phyloP scores from a whole-genome alignment of 2,113 vertebrate species.

The Cephalopterus ornatus region DNA sequence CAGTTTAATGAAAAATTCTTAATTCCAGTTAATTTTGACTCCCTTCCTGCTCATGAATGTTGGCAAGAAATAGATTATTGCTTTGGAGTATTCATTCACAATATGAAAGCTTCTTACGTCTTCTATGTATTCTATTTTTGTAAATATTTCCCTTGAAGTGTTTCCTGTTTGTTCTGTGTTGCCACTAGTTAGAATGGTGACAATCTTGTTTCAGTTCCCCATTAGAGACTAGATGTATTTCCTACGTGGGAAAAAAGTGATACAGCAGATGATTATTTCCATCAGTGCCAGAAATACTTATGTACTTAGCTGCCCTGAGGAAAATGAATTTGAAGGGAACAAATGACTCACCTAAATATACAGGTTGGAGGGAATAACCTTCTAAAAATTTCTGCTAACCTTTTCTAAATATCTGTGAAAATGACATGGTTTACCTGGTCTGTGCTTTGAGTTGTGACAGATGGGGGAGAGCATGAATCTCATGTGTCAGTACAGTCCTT shows the following conservation, averaged over 20 bases:
- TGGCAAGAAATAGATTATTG: not conserved
- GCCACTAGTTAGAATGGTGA: not conserved
- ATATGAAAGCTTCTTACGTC: not conserved
- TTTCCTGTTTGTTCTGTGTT: slow-evolving; percentile 17
- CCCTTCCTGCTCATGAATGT: not conserved
- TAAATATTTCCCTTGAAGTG: slow-evolving; percentile 28
- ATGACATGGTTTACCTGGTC: not conserved
- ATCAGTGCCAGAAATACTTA: not conserved
- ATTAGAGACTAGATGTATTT: not conserved
- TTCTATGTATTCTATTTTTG: not conserved
- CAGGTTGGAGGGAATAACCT: not conserved
- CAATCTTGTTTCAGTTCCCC: slow-evolving; percentile 16
- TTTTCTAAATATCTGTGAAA: not conserved
- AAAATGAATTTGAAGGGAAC: not conserved
- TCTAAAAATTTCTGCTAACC: not conserved
- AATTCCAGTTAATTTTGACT: not conserved
- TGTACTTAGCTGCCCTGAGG: not conserved
- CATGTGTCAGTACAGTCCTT: not conserved
- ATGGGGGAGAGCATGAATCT: not conserved
- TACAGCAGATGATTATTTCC: not conserved
- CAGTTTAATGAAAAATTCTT: not conserved
- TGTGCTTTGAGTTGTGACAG: not conserved
- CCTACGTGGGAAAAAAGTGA: not conserved
- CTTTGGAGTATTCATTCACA: not conserved
- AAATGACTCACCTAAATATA: not conserved